A percentile compares a stretch with the other conserved stretches of the same genome.
phyloP scores from a whole-genome alignment of 2,797 vertebrate genomes.

The Lates japonicus region DNA sequence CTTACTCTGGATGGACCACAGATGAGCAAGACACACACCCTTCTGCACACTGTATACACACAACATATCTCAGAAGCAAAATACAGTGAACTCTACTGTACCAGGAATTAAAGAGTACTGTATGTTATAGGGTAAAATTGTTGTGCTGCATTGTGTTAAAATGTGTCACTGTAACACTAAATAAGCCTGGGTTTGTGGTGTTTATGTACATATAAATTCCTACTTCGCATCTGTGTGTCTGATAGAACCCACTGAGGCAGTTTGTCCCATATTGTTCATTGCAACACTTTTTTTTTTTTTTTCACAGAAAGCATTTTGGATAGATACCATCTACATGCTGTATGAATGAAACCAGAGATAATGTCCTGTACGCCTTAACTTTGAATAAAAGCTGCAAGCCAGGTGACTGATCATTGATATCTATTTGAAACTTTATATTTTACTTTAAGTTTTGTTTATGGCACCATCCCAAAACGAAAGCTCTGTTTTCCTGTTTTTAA shows the following conservation, averaged over 20 bases:
- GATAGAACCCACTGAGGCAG: not conserved
- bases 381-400: not conserved
- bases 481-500: no score
- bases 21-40: not conserved
- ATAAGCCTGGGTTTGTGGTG: not conserved
- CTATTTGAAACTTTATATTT: no score
- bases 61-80: not conserved
- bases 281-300: not conserved
- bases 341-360: not conserved
- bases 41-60: not conserved
- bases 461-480: no score
- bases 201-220: slow-evolving; percentile 1
- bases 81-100: not conserved
- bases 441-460: no score
- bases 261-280: not conserved
- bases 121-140: not conserved
- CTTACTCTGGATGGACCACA: not conserved
- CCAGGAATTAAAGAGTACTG: not conserved
- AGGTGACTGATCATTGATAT: not conserved
- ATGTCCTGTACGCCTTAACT: not conserved
- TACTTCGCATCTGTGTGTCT: not conserved
- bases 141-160: not conserved
- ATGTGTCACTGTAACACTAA: slow-evolving; percentile 2
- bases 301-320: not conserved
- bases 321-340: not conserved